Base-by-base conservation (phyloP, 2,888 invertebrate genomes). In the Drosophila parthenogenetica region DNA sequence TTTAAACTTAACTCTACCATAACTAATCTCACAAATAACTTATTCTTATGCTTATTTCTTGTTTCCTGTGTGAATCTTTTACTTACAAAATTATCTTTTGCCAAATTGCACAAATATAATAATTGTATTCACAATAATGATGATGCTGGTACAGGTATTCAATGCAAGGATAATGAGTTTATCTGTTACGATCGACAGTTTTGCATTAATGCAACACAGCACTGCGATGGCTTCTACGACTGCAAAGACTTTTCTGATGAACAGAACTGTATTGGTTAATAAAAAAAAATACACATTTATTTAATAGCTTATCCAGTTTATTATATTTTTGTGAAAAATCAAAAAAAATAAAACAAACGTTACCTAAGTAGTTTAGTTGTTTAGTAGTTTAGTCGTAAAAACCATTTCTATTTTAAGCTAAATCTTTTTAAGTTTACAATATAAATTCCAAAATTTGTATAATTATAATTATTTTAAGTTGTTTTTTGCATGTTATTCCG, bases 241-340 rank as follows among this genome's bases (percentile, higher is more conserved):
- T 97, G 97, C 94, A 94, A 94, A 93, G 97, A 97, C 94, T 96
- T 96, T 94, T 96, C 96, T 90, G 97, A 97, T 92, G 97, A 97
- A 93, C 96, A 96, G 93, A 96, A 96, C 93, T 97, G 97, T 94
- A 94, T 95, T 93, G 92, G 93, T 92, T 92, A 93, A 92, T 92
- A 78, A 73, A 61, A 42, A 42, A 35, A 16, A 48, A 59, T 59
- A 67, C 49, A 19, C 14, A 19, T 49, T 55, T 19, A 57, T 42
- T 62, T 59, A 48, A 45, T n/a, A 37, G n/a, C 17, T 17, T 25
- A 14, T 11, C 14, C 51, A 48, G 5, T 16, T 16, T 19, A 10
- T 19, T 11, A 10, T 16, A n/a, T 16, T 53, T 25, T 40, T 35
- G 11, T 62, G 42, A 54, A 54, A 55, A 11, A n/a, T n/a, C n/a